Percentiles rank a stretch among this genome's conserved stretches.
Evolutionary conservation across 2,113 vertebrate species (phyloP).

Genomic region (Urocitellus parryii): DNA sequence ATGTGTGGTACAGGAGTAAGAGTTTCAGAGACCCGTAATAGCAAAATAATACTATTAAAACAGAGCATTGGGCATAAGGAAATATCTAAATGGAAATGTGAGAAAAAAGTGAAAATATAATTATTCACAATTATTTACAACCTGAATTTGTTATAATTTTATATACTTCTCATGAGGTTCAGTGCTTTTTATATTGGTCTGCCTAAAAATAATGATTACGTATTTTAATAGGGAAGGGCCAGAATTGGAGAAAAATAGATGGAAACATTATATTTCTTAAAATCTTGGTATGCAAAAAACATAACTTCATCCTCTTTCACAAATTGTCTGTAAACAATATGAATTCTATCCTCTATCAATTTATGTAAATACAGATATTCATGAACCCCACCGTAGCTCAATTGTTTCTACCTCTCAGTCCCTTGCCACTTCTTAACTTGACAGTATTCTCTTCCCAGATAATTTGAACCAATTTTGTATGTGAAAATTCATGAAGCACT

Average conservation of each 20-base stretch:
- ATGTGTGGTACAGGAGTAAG: accelerated
- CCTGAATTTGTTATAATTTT: not conserved
- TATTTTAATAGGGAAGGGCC: not conserved
- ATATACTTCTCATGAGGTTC: not conserved
- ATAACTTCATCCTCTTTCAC: not conserved
- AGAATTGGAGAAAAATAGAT: not conserved
- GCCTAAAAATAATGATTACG: not conserved
- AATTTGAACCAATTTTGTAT: too few species aligned
- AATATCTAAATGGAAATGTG: not conserved
- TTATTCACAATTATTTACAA: not conserved
- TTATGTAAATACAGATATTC: too few species aligned
- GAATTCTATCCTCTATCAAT: not conserved
- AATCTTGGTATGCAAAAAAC: not conserved
- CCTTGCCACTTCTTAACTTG: too few species aligned
- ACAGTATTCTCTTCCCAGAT: too few species aligned
- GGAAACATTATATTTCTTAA: not conserved
- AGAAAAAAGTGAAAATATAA: not conserved
- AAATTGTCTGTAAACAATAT: not conserved
- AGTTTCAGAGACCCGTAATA: not conserved
- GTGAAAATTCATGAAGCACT: too few species aligned
- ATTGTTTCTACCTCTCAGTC: too few species aligned
- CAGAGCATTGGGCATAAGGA: not conserved
- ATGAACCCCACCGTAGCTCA: too few species aligned
- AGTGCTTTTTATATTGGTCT: not conserved
- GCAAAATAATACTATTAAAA: not conserved